Evolutionary conservation across 2,888 invertebrate genomes (phyloP), one percentile per base, ranked within the genome.

Genomic region (Acleris laterana): DNA sequence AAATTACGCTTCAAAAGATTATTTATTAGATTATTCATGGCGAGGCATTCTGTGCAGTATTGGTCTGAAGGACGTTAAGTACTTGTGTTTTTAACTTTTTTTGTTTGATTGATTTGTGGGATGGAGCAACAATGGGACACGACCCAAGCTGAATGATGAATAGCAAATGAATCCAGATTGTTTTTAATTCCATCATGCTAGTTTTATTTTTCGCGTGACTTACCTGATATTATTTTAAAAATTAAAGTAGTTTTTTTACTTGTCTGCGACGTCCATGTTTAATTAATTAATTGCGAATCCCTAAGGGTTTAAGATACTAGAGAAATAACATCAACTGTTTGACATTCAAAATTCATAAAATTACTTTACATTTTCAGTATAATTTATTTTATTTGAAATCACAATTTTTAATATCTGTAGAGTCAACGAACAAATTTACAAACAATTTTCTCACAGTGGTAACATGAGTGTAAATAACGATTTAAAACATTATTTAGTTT

Each of bases 21-120:
- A 91, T 92, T 92, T 93, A 92, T 93, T 89, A 87, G 89, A 90
- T 91, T 92, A 93, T 91, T 92, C 92, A 92, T 89, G 84, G 87
- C 83, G 78, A 75, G 75, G 77, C 74, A 80, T 80, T 78, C 80
- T 78, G 92, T 90, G 89, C 89, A 81, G 88, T 92, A 92, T 90
- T 88, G 90, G 88, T 82, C 80, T 89, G 81, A 80, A 83, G 87
- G 88, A 90, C 88, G 87, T 84, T 82, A 82, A 81, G 78, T 80
- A 75, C 74, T 71, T 74, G 74, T 70, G 72, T 79, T 81, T 74
- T 74, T 71, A 79, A 79, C 79, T 77, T 70, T 70, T 78, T 75
- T 74, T 25, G 69, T 69, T 67, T 84, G 90, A 91, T 90, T 89
- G 90, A 90, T 90, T 89, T 89, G 90, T 85, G 87, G 83, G 70